These are phyloP conservation scores for Athalia cordata DNA, from an alignment of 2,888 invertebrate genomes.

Conservation along the genomic window DNA sequence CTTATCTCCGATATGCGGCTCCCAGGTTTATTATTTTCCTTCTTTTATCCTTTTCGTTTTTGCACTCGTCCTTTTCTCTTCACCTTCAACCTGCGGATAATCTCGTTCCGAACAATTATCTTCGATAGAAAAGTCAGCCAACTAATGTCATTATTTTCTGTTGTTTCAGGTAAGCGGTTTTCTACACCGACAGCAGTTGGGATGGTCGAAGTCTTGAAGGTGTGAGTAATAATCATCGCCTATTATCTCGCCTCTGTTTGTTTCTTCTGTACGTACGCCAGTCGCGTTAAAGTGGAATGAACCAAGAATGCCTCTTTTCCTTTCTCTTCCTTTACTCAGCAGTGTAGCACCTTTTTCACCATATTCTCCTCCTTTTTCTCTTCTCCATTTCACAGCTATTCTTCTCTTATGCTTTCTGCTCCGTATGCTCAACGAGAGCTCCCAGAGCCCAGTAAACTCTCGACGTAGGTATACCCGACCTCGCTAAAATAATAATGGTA, in stretches of 20 bases:
- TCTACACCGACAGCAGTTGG: slow-evolving; percentile 42
- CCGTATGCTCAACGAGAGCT: slow-evolving; percentile 4
- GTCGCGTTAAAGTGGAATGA: slow-evolving; percentile 48
- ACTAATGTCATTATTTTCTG: slow-evolving; percentile 65
- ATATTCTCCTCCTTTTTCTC: neutral
- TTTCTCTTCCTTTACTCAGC: slow-evolving; percentile 10
- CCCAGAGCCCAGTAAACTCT: slow-evolving; percentile 4
- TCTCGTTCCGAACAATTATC: slow-evolving; percentile 49
- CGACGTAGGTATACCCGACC: slow-evolving; percentile 2
- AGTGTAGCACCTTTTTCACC: neutral
- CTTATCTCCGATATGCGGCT: neutral
- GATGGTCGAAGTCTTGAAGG: slow-evolving; percentile 50
- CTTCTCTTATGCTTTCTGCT: neutral
- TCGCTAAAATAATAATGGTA: slow-evolving; percentile 23
- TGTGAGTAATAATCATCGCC: slow-evolving; percentile 64
- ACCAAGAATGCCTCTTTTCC: neutral
- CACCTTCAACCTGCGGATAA: slow-evolving; percentile 44
- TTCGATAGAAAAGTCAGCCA: slow-evolving; percentile 24
- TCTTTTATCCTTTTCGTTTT: neutral
- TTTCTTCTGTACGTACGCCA: slow-evolving; percentile 54
- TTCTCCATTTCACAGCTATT: neutral
- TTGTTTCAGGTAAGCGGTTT: slow-evolving; percentile 68
- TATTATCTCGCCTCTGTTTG: slow-evolving; percentile 65
- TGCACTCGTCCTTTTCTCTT: neutral
- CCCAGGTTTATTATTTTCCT: neutral